A percentile compares a stretch with the other conserved stretches of the same genome.
These are phyloP conservation scores for Nymphalis io DNA, from an alignment of 1,140 invertebrate species.

Conservation along the genomic window DNA sequence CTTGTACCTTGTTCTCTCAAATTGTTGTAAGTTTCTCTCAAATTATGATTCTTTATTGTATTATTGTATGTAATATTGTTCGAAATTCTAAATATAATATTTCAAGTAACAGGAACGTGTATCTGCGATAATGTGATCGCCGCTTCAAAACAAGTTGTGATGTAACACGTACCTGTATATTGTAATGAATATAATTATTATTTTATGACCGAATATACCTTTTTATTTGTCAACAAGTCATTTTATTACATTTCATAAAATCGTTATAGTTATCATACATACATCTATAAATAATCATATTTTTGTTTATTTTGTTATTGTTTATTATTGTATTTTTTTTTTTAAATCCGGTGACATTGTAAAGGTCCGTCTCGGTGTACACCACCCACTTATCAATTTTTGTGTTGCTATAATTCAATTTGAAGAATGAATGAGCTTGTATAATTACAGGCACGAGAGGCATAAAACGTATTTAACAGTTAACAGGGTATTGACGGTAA, in stretches of 20 bases:
- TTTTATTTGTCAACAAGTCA: not conserved
- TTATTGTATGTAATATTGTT: not conserved
- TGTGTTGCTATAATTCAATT: too few species aligned
- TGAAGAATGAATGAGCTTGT: too few species aligned
- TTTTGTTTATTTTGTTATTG: too few species aligned
- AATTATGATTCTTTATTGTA: not conserved
- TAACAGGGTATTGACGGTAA: too few species aligned
- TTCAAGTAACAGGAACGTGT: not conserved
- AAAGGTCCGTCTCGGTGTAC: too few species aligned
- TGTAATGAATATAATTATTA: slow-evolving; percentile 19
- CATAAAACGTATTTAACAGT: too few species aligned
- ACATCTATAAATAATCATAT: too few species aligned
- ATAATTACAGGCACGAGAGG: too few species aligned
- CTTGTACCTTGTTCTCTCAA: not conserved
- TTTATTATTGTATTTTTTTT: too few species aligned
- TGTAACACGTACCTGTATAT: slow-evolving; percentile 13
- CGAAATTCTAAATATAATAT: not conserved
- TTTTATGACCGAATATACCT: slow-evolving; percentile 6
- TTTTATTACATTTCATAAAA: not conserved
- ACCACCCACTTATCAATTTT: too few species aligned
- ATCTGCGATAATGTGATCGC: slow-evolving; percentile 21
- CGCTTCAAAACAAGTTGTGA: not conserved
- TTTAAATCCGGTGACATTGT: too few species aligned
- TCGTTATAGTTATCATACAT: too few species aligned
- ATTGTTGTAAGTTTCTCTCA: not conserved